These are phyloP conservation scores for Desmodus rotundus DNA, from an alignment of 2,113 vertebrate species.

Conservation along the genomic window DNA sequence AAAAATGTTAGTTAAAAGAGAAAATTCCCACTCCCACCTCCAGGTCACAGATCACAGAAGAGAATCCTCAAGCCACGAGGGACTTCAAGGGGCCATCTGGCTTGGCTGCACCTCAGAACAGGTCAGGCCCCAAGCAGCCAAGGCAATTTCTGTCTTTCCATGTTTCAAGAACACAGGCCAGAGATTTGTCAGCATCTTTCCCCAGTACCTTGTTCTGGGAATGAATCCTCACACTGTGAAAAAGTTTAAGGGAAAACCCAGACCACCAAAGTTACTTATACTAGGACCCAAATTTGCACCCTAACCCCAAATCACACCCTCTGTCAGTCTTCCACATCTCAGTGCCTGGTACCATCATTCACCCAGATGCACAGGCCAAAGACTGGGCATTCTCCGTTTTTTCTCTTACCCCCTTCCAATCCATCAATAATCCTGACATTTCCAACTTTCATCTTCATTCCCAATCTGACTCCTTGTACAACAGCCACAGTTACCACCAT, in stretches of 20 bases:
- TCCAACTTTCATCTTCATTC: background rate
- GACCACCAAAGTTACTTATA: background rate
- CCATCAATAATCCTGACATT: background rate
- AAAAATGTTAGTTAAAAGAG: slow-evolving; percentile 72
- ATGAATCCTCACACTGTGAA: background rate
- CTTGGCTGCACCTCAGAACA: slow-evolving; percentile 39
- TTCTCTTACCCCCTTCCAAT: background rate
- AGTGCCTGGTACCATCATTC: background rate
- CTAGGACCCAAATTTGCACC: background rate
- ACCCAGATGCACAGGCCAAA: background rate
- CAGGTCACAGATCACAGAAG: slow-evolving; percentile 66
- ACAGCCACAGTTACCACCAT: background rate
- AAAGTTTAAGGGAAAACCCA: background rate
- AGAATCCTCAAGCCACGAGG: slow-evolving; percentile 54
- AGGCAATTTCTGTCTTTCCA: slow-evolving; percentile 38
- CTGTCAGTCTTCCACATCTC: background rate
- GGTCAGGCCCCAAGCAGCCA: slow-evolving; percentile 48
- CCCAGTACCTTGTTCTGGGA: slow-evolving; percentile 32
- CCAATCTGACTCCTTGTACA: background rate
- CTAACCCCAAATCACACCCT: background rate
- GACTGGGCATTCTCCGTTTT: background rate
- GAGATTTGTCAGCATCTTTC: slow-evolving; percentile 32
- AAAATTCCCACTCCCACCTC: slow-evolving; percentile 65
- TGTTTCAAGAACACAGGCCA: slow-evolving; percentile 46
- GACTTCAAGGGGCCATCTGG: slow-evolving; percentile 63